phyloP scores from a whole-genome alignment of 2,113 vertebrate species.

The Clarias macrocephalus region DNA sequence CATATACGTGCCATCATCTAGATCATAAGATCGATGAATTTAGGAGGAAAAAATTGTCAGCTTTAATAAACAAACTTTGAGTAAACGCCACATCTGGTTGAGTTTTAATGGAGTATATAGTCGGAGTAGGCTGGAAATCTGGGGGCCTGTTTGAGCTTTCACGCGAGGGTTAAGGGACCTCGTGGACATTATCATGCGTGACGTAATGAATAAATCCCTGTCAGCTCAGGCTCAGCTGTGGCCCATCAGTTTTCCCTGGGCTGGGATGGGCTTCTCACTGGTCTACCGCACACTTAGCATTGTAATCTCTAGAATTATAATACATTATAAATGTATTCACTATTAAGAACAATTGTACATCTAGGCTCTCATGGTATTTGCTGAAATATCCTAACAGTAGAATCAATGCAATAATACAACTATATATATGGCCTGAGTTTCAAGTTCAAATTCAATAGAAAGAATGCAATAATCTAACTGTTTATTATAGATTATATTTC shows the following conservation, averaged over 20 bases:
- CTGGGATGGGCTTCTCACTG: not conserved
- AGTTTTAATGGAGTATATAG: not conserved
- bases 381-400: not conserved
- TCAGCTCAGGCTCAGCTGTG: constrained; percentile 28
- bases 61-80: not conserved
- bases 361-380: not conserved
- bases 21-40: not conserved
- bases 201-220: constrained; percentile 32
- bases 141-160: not conserved
- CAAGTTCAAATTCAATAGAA: not conserved
- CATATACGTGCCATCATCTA: not conserved
- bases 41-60: not conserved
- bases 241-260: constrained; percentile 5
- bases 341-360: not conserved
- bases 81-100: not conserved
- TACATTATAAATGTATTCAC: not conserved
- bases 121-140: not conserved
- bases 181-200: constrained; percentile 23
- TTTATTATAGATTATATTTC: not conserved
- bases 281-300: not conserved
- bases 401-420: not conserved
- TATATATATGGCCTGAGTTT: not conserved
- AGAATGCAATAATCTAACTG: not conserved
- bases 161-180: constrained; percentile 15
- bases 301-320: not conserved